Evolutionary conservation across 2,888 invertebrate species (phyloP).

Genomic region (Brachycybe producta): DNA sequence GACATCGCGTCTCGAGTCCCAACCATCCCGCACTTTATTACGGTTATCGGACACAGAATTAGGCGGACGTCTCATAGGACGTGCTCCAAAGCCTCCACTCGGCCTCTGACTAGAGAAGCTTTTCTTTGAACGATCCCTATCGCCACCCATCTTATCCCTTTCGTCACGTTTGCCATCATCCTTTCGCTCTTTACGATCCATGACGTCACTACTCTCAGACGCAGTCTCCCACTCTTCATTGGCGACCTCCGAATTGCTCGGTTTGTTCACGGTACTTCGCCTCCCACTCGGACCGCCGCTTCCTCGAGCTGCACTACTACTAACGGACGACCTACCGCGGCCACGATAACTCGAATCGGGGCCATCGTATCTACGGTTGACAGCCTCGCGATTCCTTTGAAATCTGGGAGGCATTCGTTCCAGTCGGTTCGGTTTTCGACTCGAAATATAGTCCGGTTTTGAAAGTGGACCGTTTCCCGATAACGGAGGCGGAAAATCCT

Average conservation of each 20-base stretch:
- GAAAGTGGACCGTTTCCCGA: too few species aligned
- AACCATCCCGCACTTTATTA: neutral
- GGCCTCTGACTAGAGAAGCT: conserved; percentile 35
- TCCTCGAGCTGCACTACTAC: conserved; percentile 21
- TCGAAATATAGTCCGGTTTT: neutral
- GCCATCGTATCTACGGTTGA: conserved; percentile 30
- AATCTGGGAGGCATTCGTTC: conserved; percentile 24
- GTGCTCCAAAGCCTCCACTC: conserved; percentile 21
- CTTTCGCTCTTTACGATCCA: conserved; percentile 25
- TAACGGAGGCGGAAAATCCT: neutral
- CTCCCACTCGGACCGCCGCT: conserved; percentile 19
- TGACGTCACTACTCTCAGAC: conserved; percentile 58
- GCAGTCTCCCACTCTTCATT: conserved; percentile 57
- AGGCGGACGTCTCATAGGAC: neutral
- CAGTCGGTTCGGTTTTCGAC: conserved; percentile 19
- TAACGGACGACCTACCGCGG: conserved; percentile 23
- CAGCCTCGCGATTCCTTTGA: conserved; percentile 21
- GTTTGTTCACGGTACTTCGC: conserved; percentile 18
- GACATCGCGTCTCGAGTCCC: too few species aligned
- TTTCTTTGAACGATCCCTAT: conserved; percentile 27
- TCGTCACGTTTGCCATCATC: conserved; percentile 12
- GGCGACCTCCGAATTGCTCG: conserved; percentile 17
- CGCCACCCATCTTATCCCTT: conserved; percentile 12
- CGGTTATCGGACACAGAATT: neutral
- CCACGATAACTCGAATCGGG: conserved; percentile 28